A percentile compares a stretch with the other conserved stretches of the same genome.
phyloP scores from a whole-genome alignment of 2,797 vertebrate species.

The Girardinus metallicus region DNA sequence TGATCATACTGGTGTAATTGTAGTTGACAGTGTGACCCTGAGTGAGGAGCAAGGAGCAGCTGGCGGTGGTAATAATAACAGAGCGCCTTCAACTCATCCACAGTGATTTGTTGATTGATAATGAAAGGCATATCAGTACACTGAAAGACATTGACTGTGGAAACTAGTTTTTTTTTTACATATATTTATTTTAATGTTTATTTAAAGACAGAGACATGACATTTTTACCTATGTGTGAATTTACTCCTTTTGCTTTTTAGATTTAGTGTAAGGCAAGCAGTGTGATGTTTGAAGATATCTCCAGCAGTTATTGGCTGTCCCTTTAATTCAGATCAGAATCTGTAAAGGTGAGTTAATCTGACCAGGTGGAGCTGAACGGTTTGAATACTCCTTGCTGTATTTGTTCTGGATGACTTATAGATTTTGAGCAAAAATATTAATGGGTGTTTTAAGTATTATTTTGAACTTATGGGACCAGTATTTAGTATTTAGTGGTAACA shows the following conservation, averaged over 20 bases:
- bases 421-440: background rate
- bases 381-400: background rate
- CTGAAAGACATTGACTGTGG: background rate
- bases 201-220: background rate
- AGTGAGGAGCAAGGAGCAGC: constrained; percentile 4
- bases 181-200: background rate
- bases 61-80: constrained; percentile 15
- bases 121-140: background rate
- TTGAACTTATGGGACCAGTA: background rate
- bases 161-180: background rate
- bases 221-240: background rate
- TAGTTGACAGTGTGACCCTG: constrained; percentile 8
- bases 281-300: background rate
- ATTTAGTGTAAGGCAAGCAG: constrained; percentile 5
- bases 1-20: constrained; percentile 12
- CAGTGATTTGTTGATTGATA: background rate
- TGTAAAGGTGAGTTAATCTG: background rate
- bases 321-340: background rate
- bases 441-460: background rate
- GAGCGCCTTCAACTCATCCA: constrained; percentile 1
- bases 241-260: background rate
- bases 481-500: background rate
- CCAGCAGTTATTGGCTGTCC: background rate
- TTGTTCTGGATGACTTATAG: background rate
- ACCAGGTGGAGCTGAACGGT: background rate